Percentiles rank a stretch among this genome's conserved stretches.
These are phyloP conservation scores for Cyanoliseus patagonus DNA, from an alignment of 2,113 vertebrate species.

Conservation along the genomic window DNA sequence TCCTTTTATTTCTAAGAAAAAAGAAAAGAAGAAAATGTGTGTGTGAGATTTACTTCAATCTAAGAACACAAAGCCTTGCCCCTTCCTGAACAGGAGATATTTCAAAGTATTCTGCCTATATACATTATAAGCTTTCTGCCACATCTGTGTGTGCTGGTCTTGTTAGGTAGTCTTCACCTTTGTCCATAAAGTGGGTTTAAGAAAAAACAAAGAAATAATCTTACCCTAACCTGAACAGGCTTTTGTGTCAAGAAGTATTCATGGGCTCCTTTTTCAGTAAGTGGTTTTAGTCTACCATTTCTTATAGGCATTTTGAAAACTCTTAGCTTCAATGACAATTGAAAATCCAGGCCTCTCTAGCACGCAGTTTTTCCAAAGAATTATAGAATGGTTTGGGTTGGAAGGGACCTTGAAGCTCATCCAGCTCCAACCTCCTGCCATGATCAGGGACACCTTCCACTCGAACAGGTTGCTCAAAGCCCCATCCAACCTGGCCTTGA, in stretches of 20 bases:
- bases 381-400: background rate
- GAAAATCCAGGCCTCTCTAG: background rate
- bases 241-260: background rate
- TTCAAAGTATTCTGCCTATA: background rate
- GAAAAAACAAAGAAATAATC: background rate
- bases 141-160: background rate
- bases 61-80: background rate
- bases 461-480: background rate
- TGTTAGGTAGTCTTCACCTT: background rate
- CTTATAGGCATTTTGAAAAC: background rate
- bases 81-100: background rate
- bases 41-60: background rate
- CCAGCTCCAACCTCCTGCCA: background rate
- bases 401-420: background rate
- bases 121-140: background rate
- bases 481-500: background rate
- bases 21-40: rapidly evolving
- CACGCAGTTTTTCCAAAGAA: background rate
- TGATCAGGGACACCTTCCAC: background rate
- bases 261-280: background rate
- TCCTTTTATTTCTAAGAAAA: background rate
- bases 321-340: background rate
- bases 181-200: background rate
- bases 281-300: background rate
- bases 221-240: background rate